phyloP scores from a whole-genome alignment of 2,797 vertebrate species.

The Enteromius trimaculatus region DNA sequence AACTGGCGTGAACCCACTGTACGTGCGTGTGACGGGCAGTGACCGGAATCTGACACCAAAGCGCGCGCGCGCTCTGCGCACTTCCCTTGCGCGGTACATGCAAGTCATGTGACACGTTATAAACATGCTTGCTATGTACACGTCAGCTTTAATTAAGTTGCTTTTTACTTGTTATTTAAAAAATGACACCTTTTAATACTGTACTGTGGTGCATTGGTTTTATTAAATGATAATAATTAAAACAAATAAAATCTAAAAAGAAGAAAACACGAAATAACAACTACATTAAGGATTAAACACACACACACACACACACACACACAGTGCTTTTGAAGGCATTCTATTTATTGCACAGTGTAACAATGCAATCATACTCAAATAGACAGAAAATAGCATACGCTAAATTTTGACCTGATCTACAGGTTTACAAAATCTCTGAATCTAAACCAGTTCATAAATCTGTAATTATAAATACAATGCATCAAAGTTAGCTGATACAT shows the following conservation, averaged over 20 bases:
- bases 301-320: not conserved
- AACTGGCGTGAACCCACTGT: not conserved
- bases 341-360: conserved; percentile 14
- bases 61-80: not conserved
- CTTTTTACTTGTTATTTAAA: not conserved
- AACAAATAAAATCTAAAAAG: no score
- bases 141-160: not conserved
- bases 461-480: not conserved
- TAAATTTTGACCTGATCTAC: not conserved
- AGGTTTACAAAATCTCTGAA: conserved; percentile 7
- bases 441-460: not conserved
- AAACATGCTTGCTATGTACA: not conserved
- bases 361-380: conserved; percentile 9
- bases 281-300: not conserved
- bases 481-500: not conserved
- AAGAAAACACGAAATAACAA: not conserved
- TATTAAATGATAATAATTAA: not conserved
- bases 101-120: not conserved
- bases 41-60: no score
- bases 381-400: not conserved
- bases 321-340: not conserved
- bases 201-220: not conserved
- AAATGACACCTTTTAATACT: not conserved
- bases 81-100: not conserved
- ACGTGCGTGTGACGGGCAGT: not conserved